Conservation (phyloP, 2,888 invertebrate genomes). For the Heteromurus nitidus region DNA sequence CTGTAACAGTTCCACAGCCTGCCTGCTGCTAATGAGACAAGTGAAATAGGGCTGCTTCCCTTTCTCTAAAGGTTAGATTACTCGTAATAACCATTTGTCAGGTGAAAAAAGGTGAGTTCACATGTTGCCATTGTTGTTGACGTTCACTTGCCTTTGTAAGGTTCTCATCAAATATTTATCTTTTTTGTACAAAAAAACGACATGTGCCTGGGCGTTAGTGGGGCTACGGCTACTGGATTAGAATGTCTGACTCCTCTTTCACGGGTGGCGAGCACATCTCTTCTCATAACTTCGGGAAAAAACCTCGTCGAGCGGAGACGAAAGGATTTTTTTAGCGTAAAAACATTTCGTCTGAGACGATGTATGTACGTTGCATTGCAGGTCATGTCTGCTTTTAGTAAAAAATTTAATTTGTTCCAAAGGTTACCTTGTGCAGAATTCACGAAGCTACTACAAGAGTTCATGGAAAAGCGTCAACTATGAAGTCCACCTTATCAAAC, state of each 20-base stretch:
- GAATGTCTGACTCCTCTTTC: conserved; percentile 36
- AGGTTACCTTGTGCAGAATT: no score
- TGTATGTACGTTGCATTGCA: no score
- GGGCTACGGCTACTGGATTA: conserved; percentile 36
- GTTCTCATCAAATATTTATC: conserved; percentile 63
- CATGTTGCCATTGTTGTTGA: conserved; percentile 55
- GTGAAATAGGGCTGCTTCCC: conserved; percentile 54
- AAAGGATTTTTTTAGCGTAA: no score
- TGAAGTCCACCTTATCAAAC: no score
- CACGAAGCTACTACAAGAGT: no score
- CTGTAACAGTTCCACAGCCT: conserved; percentile 22
- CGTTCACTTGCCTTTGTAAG: conserved; percentile 26
- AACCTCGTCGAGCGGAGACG: no score
- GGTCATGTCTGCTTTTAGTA: no score
- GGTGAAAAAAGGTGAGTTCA: conserved; percentile 54
- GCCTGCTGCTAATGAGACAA: conserved; percentile 63
- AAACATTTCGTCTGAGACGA: no score
- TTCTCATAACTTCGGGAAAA: no score
- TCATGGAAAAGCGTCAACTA: no score
- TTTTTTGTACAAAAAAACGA: conserved; percentile 46
- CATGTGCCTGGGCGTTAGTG: conserved; percentile 57
- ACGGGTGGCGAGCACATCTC: no score
- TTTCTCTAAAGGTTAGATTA: conserved; percentile 56
- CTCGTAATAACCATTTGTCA: conserved; percentile 60
- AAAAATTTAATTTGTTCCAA: no score